These are phyloP conservation scores for Pemphigus obesinymphae DNA, from an alignment of 1,140 invertebrate species.

Conservation along the genomic window DNA sequence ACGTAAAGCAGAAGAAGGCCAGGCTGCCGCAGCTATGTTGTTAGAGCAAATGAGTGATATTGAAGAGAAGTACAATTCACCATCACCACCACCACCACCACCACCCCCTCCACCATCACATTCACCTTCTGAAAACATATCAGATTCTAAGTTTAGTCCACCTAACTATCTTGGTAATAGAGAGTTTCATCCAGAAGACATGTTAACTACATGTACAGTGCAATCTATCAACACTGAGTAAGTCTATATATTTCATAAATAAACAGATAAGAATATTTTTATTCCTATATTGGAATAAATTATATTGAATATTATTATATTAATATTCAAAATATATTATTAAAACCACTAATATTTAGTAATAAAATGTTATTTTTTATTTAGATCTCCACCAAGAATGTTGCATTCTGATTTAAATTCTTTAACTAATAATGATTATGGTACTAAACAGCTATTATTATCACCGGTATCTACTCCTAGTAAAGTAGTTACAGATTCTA, in stretches of 20 bases:
- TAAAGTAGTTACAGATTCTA: slow-evolving; percentile 26
- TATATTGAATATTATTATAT: neutral
- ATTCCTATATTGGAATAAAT: no score
- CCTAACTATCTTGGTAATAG: neutral
- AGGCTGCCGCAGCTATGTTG: slow-evolving; percentile 36
- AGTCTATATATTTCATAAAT: no score
- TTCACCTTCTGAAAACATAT: neutral
- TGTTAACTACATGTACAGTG: slow-evolving; percentile 35
- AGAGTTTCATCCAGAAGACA: slow-evolving; percentile 36
- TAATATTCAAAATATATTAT: neutral
- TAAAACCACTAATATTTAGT: neutral
- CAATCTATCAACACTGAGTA: slow-evolving; percentile 23
- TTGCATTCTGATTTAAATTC: neutral
- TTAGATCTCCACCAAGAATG: slow-evolving; percentile 16
- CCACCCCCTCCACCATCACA: neutral
- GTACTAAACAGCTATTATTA: slow-evolving; percentile 21
- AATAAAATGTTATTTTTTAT: neutral
- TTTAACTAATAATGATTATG: neutral
- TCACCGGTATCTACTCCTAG: slow-evolving; percentile 28
- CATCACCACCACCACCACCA: neutral
- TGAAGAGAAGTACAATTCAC: slow-evolving; percentile 13
- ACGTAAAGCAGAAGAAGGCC: slow-evolving; percentile 40
- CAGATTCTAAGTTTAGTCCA: slow-evolving; percentile 13
- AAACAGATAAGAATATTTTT: no score
- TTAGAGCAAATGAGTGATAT: slow-evolving; percentile 35